A percentile compares a stretch with the other conserved stretches of the same genome.
These are phyloP conservation scores for Spinibarbus caldwelli DNA, from an alignment of 2,797 vertebrate species.

Conservation along the genomic window DNA sequence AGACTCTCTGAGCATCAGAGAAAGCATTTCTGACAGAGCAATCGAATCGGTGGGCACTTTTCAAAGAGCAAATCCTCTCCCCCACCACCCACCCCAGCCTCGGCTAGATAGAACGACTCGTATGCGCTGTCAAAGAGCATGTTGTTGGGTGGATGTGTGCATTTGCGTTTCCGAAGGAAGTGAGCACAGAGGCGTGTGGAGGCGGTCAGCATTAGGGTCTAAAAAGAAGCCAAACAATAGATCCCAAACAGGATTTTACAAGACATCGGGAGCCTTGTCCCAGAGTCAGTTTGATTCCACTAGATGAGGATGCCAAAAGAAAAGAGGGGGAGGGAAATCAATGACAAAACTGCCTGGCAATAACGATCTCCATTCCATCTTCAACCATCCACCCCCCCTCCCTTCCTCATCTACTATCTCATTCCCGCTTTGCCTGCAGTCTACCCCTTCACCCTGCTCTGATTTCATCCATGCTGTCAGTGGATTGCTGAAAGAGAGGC, in stretches of 20 bases:
- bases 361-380: conserved; percentile 57
- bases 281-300: conserved; percentile 38
- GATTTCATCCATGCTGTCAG: conserved; percentile 63
- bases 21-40: conserved; percentile 60
- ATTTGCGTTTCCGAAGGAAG: conserved; percentile 1
- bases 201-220: conserved; percentile 42
- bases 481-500: conserved; percentile 62
- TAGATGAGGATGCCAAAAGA: conserved; percentile 2
- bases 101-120: conserved; percentile 43
- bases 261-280: conserved; percentile 17
- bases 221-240: conserved; percentile 35
- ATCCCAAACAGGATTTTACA: conserved; percentile 39
- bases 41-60: conserved; percentile 53
- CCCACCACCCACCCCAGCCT: conserved; percentile 17
- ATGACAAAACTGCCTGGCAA: conserved; percentile 43
- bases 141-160: conserved; percentile 60
- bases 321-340: conserved; percentile 36
- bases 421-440: conserved; percentile 58
- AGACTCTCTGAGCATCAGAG: conserved; percentile 45
- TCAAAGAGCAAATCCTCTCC: conserved; percentile 60
- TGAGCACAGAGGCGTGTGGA: conserved; percentile 28
- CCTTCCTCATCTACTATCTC: conserved; percentile 47
- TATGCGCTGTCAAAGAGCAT: conserved; percentile 61
- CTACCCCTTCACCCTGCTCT: conserved; percentile 63
- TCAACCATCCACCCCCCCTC: conserved; percentile 61